phyloP scores from a whole-genome alignment of 1,140 invertebrate species.

The Ridgeia piscesae region DNA sequence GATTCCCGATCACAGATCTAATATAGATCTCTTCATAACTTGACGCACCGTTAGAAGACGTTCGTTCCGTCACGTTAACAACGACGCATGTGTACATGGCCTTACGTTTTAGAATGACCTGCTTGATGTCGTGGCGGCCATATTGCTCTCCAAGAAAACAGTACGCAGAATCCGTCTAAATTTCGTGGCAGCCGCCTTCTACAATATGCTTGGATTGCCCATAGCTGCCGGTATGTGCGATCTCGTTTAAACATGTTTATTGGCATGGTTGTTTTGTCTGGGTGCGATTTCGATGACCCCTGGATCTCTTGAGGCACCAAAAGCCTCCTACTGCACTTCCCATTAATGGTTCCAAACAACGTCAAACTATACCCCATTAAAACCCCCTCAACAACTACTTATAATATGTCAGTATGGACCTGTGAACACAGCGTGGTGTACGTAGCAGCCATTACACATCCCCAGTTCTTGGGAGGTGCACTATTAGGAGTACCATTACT shows the following conservation, averaged over 20 bases:
- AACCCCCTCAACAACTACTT: no score
- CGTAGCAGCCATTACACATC: no score
- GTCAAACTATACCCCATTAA: no score
- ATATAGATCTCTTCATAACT: neutral
- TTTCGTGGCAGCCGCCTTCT: constrained; percentile 95
- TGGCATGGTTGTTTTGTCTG: neutral
- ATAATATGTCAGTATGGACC: no score
- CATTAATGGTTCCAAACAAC: no score
- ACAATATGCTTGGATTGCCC: constrained; percentile 96
- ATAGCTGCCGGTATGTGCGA: constrained; percentile 78
- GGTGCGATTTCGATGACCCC: no score
- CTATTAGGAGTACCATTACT: no score
- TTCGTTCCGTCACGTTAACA: neutral
- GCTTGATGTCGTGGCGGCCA: constrained; percentile 91
- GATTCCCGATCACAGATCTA: no score
- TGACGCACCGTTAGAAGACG: neutral
- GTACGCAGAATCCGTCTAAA: constrained; percentile 90
- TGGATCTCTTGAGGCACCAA: no score
- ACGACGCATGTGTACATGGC: neutral
- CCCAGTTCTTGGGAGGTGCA: no score
- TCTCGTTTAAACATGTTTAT: neutral
- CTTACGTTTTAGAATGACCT: constrained; percentile 79
- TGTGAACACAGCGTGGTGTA: no score
- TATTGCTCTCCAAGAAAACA: constrained; percentile 90
- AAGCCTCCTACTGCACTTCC: no score